These are phyloP conservation scores for Chanos chanos DNA, from an alignment of 2,797 vertebrate species.

Conservation along the genomic window DNA sequence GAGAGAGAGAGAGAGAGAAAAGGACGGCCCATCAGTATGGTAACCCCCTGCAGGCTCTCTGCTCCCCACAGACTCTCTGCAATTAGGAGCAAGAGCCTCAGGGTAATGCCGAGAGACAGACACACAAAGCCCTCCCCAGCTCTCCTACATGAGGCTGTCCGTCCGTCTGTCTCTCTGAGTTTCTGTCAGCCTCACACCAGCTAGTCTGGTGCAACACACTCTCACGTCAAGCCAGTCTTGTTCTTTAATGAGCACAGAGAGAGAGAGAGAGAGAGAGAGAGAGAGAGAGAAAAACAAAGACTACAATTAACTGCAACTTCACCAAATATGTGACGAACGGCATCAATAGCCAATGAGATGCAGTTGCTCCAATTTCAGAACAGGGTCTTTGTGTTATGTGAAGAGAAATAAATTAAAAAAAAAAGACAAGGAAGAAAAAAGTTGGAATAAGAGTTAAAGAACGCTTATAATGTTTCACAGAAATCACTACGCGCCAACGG, in stretches of 20 bases:
- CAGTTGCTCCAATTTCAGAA: too few species aligned
- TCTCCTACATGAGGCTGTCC: conserved; percentile 50
- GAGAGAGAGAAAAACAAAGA: background rate
- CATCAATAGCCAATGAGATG: too few species aligned
- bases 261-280: background rate
- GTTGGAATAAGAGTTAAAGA: too few species aligned
- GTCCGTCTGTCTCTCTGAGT: conserved; percentile 44
- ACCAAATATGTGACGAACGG: too few species aligned
- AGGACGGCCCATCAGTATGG: conserved; percentile 34
- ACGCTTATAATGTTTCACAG: too few species aligned
- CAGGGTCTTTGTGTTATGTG: too few species aligned
- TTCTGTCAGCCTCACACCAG: conserved; percentile 30
- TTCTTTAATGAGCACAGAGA: conserved; percentile 18
- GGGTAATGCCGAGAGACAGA: conserved; percentile 69
- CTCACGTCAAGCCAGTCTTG: conserved; percentile 20
- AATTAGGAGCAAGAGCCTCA: conserved; percentile 70
- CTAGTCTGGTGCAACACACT: background rate
- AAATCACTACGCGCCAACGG: too few species aligned
- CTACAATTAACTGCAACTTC: background rate
- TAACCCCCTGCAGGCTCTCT: conserved; percentile 48
- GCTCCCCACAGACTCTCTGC: conserved; percentile 56
- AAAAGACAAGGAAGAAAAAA: too few species aligned
- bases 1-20: conserved; percentile 31
- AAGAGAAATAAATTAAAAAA: too few species aligned
- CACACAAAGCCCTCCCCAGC: conserved; percentile 65